Base-by-base conservation (phyloP, 2,888 invertebrate genomes). In the Ophioninae sp. region DNA sequence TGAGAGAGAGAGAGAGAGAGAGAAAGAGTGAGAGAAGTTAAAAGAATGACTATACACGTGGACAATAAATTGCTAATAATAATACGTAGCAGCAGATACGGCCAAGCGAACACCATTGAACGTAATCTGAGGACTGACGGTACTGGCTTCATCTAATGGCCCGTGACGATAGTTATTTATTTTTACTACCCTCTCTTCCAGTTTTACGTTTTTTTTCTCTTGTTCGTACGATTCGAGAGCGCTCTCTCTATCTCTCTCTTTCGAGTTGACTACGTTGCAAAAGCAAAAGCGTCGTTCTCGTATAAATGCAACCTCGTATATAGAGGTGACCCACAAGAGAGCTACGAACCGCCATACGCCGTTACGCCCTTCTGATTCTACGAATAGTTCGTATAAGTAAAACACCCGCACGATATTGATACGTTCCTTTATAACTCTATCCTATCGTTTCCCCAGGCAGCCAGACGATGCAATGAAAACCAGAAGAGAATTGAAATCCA, bases 131-230 rank as follows among this genome's bases (percentile, higher is more conserved):
- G 61, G 81, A 79, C 74, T 78, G 74, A 84, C 78, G 81, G 78
- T 84, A 81, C 81, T 81, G 81, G 78, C 75, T 57, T 56, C 61
- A 74, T 61, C 65, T 65, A 78, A 84, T 84, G 83, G 69, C 41
- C 83, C 75, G 78, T 75, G 69, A 50, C 69, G 70, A 84, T 75
- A 84, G 65, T 79, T 70, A 81, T 78, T 81, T 79, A 78, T 78
- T 81, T 81, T 83, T 81, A 83, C 73, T 44, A 73, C 80, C 68
- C 68, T 67, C 75, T 73, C 77, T 64, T 57, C 68, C 59, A 57
- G 37, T 77, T 69, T 72, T 13, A 10, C 56, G 39, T 7, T 69
- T 65, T 37, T 50, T 37, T 73, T 56, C 50, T 70, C 57, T 57
- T 37, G 0, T 56, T 37, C 50, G 1, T 57, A 75, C 50, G 56